Percentiles rank a stretch among this genome's conserved stretches.
Evolutionary conservation across 2,888 invertebrate species (phyloP).

Genomic region (Ceramica pisi): DNA sequence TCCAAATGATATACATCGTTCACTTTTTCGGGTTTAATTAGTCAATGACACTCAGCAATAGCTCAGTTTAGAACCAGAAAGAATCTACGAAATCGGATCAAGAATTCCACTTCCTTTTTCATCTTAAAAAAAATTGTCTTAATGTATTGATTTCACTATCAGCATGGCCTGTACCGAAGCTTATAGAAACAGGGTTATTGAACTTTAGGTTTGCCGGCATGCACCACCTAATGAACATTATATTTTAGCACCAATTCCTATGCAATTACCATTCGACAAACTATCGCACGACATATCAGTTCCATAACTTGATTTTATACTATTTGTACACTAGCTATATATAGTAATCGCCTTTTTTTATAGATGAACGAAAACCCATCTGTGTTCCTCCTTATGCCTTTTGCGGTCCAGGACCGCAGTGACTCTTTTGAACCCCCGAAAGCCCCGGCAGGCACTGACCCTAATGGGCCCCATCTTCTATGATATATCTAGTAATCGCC

Average conservation of each 20-base stretch:
- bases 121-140: neutral
- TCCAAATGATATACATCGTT: no score
- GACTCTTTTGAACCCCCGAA: no score
- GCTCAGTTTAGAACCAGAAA: no score
- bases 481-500: neutral
- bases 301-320: neutral
- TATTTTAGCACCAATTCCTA: conserved; percentile 1
- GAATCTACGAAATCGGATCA: neutral
- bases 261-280: conserved; percentile 6
- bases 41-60: no score
- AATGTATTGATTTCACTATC: neutral
- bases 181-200: neutral
- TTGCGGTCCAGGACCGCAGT: no score
- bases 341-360: neutral
- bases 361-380: no score
- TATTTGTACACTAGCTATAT: neutral
- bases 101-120: neutral
- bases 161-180: neutral
- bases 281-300: neutral
- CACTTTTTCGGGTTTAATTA: no score
- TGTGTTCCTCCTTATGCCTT: no score
- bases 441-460: no score
- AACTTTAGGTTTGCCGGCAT: neutral
- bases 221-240: neutral
- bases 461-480: no score